Conservation (phyloP, 2,888 invertebrate genomes). For the Monopis laevigella region DNA sequence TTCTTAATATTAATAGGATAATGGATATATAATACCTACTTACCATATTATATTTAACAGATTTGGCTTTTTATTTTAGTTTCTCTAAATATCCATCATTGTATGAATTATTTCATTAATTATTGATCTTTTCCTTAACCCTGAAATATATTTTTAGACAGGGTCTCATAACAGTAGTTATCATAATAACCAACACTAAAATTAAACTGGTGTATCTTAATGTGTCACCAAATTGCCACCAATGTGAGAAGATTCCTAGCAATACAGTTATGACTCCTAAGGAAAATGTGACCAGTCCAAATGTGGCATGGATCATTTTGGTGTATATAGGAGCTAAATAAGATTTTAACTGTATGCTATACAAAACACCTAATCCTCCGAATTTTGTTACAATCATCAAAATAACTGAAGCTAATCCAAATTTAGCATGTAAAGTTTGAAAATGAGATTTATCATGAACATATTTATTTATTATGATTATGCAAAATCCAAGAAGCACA, state of each 20-base stretch:
- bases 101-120: conserved; percentile 1
- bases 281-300: conserved; percentile 46
- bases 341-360: conserved; percentile 50
- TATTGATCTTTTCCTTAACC: conserved; percentile 50
- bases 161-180: conserved; percentile 50
- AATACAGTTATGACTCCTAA: conserved; percentile 48
- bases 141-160: conserved; percentile 55
- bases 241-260: conserved; percentile 44
- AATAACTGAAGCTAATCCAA: conserved; percentile 49
- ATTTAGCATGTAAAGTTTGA: conserved; percentile 45
- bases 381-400: conserved; percentile 46
- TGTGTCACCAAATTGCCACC: conserved; percentile 50
- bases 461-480: conserved; percentile 53
- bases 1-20: too few relatives aligned
- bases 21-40: too few relatives aligned
- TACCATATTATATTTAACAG: too few relatives aligned
- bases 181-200: conserved; percentile 39
- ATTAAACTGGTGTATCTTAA: conserved; percentile 39
- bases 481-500: conserved; percentile 41
- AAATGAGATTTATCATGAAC: conserved; percentile 41
- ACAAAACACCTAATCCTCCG: conserved; percentile 53
- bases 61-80: too few relatives aligned
- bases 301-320: conserved; percentile 49
- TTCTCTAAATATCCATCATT: too few relatives aligned
- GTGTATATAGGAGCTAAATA: conserved; percentile 55